Conservation (phyloP, 2,888 invertebrate species). For the Cantharis rustica region DNA sequence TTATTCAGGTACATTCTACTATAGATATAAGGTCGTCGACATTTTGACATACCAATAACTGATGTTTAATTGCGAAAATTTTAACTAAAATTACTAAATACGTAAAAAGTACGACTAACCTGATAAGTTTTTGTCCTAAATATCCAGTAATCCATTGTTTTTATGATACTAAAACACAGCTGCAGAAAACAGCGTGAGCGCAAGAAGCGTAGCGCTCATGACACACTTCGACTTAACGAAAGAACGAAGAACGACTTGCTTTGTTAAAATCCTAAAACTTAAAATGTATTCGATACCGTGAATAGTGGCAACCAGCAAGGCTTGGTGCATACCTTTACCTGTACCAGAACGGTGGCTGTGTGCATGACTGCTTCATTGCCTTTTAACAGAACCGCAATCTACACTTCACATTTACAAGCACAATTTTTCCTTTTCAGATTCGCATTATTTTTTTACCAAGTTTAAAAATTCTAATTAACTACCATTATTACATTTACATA, state of each 20-base stretch:
- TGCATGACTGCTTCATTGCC: conserved; percentile 21
- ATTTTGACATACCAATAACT: conserved; percentile 49
- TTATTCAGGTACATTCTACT: conserved; percentile 7
- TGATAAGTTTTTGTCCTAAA: conserved; percentile 25
- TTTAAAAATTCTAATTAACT: no score
- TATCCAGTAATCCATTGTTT: conserved; percentile 32
- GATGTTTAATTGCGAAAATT: conserved; percentile 1
- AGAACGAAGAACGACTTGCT: conserved; percentile 23
- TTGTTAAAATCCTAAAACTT: neutral
- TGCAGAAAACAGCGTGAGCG: conserved; percentile 26
- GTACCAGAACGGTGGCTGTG: conserved; percentile 35
- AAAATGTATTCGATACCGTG: neutral
- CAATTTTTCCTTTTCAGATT: neutral
- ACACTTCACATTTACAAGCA: neutral
- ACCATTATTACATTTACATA: no score
- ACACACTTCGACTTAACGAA: conserved; percentile 31
- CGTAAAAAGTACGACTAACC: conserved; percentile 25
- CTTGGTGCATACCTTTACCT: conserved; percentile 15
- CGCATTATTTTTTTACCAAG: neutral
- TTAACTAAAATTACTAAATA: conserved; percentile 19
- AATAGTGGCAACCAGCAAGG: conserved; percentile 27
- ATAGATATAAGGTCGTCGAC: conserved; percentile 48
- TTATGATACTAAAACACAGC: conserved; percentile 25
- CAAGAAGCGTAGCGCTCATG: conserved; percentile 23
- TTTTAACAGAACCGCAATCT: conserved; percentile 35